phyloP scores from a whole-genome alignment of 2,113 vertebrate species.

The Orthonyx spaldingii region DNA sequence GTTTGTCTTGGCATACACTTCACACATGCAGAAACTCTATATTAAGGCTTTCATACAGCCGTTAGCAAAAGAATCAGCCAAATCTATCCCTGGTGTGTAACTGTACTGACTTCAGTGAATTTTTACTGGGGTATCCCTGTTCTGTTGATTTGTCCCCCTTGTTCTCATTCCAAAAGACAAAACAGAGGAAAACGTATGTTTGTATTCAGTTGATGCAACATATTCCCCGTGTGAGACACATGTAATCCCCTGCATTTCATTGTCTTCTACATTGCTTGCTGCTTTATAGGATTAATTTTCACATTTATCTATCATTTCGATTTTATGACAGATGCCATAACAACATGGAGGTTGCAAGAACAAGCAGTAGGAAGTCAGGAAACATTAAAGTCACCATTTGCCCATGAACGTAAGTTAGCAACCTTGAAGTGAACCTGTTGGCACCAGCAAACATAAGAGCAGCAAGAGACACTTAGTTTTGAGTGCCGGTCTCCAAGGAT shows the following conservation, averaged over 20 bases:
- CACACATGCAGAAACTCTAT: conserved; percentile 45
- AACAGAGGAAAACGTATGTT: background rate
- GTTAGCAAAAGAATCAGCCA: conserved; percentile 35
- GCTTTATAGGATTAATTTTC: background rate
- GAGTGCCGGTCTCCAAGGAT: background rate
- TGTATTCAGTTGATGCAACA: background rate
- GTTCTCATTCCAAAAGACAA: background rate
- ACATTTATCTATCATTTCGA: background rate
- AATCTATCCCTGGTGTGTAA: conserved; percentile 46
- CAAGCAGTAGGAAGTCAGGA: background rate
- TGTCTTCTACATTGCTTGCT: background rate
- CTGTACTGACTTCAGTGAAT: background rate
- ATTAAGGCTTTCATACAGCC: conserved; percentile 42
- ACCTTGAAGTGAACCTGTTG: background rate
- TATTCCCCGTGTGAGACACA: background rate
- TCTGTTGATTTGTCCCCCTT: background rate
- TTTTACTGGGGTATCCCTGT: background rate
- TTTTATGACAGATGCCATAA: background rate
- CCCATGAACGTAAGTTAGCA: background rate
- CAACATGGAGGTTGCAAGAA: background rate
- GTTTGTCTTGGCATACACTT: conserved; percentile 58
- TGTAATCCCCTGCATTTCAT: background rate
- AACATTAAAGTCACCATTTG: background rate
- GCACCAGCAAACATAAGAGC: background rate
- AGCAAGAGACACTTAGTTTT: background rate